phyloP scores from a whole-genome alignment of 2,113 vertebrate species.

The Oreochromis tanganicae region DNA sequence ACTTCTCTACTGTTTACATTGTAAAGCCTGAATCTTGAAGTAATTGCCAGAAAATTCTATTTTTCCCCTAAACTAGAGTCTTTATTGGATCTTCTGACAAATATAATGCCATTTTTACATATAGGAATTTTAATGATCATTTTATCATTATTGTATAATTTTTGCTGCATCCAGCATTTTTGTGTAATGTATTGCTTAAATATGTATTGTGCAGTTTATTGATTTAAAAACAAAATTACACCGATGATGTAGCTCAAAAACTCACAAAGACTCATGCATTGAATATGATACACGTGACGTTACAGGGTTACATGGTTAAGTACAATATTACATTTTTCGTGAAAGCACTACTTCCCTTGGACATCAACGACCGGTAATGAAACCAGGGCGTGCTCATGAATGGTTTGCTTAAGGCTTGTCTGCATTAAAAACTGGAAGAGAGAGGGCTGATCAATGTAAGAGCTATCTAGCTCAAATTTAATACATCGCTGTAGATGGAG shows the following conservation, averaged over 20 bases:
- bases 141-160: neutral
- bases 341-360: neutral
- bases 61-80: rapidly evolving
- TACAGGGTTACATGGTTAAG: neutral
- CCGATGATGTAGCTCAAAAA: neutral
- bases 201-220: neutral
- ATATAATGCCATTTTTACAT: neutral
- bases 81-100: neutral
- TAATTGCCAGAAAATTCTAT: neutral
- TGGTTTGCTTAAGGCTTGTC: conserved; percentile 1
- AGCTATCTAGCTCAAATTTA: neutral
- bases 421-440: neutral
- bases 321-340: neutral
- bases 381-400: conserved; percentile 1
- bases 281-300: neutral
- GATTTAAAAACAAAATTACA: neutral
- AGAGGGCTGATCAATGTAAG: conserved; percentile 11
- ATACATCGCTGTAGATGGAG: neutral
- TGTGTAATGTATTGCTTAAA: neutral
- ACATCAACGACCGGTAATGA: neutral
- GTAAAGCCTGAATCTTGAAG: neutral
- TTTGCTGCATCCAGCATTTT: neutral
- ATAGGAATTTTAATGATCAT: neutral
- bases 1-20: neutral
- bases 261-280: neutral